These are phyloP conservation scores for Eupeodes luniger DNA, from an alignment of 2,888 invertebrate species.

Conservation along the genomic window DNA sequence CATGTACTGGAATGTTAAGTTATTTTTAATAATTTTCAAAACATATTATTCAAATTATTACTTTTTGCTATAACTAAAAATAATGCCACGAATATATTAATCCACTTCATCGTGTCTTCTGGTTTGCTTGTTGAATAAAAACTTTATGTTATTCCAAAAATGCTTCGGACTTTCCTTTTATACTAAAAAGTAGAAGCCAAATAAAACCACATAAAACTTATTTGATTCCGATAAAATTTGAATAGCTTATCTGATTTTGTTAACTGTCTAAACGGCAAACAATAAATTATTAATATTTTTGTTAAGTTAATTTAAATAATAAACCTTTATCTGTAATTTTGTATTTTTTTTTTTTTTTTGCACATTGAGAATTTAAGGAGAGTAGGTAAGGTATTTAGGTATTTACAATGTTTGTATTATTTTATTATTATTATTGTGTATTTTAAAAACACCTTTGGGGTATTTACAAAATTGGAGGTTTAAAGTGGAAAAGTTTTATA, in stretches of 20 bases:
- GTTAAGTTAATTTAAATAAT: no score
- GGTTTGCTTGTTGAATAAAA: not conserved
- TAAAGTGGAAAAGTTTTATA: no score
- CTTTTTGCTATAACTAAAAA: not conserved
- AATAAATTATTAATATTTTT: no score
- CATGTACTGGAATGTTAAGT: constrained; percentile 10
- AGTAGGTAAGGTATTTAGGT: no score
- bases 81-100: not conserved
- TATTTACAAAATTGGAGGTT: no score
- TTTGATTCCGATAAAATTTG: not conserved
- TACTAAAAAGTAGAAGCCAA: not conserved
- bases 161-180: not conserved
- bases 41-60: not conserved
- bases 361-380: no score
- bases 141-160: not conserved
- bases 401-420: no score
- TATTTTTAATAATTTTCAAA: not conserved
- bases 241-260: not conserved
- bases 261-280: not conserved
- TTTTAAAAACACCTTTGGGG: no score
- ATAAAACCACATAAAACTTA: not conserved
- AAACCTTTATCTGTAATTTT: no score
- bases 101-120: not conserved
- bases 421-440: no score
- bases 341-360: no score